phyloP scores from a whole-genome alignment of 1,140 invertebrate species.

The Anoplophora glabripennis region DNA sequence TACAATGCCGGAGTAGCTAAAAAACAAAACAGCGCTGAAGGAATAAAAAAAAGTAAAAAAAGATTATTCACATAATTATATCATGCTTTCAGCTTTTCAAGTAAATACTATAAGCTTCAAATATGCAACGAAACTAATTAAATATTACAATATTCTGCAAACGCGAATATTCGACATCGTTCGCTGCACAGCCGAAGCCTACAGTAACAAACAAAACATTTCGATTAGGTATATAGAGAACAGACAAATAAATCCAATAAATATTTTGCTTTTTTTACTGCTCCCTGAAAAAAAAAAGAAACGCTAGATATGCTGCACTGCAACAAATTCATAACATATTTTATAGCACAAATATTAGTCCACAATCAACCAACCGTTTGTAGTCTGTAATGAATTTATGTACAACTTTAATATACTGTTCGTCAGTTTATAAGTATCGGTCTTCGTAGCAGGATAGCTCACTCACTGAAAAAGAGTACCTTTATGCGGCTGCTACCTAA shows the following conservation, averaged over 20 bases:
- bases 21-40: not conserved
- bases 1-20: not conserved
- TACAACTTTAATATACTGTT: constrained; percentile 43
- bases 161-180: no score
- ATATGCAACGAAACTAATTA: no score
- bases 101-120: not conserved
- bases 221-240: not conserved
- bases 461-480: constrained; percentile 12
- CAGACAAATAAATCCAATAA: not conserved
- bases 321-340: constrained; percentile 2
- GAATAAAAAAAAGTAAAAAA: not conserved
- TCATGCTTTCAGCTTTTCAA: not conserved
- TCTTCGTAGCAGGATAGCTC: constrained; percentile 2
- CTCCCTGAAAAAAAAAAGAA: constrained; percentile 1
- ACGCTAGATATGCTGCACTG: not conserved
- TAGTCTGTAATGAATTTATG: constrained; percentile 18
- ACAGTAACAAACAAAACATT: constrained; percentile 4
- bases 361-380: constrained; percentile 17
- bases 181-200: not conserved
- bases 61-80: not conserved
- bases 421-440: constrained; percentile 37
- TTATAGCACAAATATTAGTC: constrained; percentile 13
- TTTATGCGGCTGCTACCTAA: not conserved
- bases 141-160: no score
- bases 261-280: not conserved